Evolutionary conservation across 2,113 vertebrate genomes (phyloP), one percentile per base, ranked within the genome.

Genomic region (Haemorhous mexicanus): DNA sequence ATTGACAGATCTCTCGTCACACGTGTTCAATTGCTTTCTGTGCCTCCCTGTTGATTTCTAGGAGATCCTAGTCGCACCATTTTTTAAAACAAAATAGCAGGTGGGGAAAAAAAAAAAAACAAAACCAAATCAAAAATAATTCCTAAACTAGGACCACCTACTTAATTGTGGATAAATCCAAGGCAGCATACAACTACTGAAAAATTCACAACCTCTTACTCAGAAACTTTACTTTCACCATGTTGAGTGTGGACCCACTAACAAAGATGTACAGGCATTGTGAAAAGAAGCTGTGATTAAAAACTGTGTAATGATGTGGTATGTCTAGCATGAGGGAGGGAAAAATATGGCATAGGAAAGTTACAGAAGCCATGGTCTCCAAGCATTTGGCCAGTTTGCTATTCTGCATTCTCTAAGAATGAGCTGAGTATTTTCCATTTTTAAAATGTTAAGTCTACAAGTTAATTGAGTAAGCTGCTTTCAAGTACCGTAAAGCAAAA

Each of bases 301-400:
- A 64, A 61, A 44, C 0, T 20, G 13, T 66, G 21, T 46, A 72
- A 84, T 81, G 19, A 78, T 87, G 73, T 68, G 80, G 47, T 63
- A 68, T 15, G 27, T 89, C 49, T 89, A 94, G 13, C 41, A 75
- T 76, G 41, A 87, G 20, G 47, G 24, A 75, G 78, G 79, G 63
- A 90, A 96, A 96, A 95, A 72, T 61, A 68, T 35, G 53, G 49
- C 80, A 82, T 59, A 52, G 89, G 84, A 96, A 96, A 93, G 67
- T 94, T 88, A 33, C 6, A 64, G 87, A 89, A 93, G 77, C 74
- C 81, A 91, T 75, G 53, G 62, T 92, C 69, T 89, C 83, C 66
- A 72, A 82, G 64, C 13, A 78, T 69, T 37, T 94, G 61, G 62
- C 49, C 39, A 70, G 24, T 52, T 82, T 87, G 13, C 62, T 76